Percentiles rank a stretch among this genome's conserved stretches.
phyloP scores from a whole-genome alignment of 2,888 invertebrate species.

The Nephrotoma flavescens region DNA sequence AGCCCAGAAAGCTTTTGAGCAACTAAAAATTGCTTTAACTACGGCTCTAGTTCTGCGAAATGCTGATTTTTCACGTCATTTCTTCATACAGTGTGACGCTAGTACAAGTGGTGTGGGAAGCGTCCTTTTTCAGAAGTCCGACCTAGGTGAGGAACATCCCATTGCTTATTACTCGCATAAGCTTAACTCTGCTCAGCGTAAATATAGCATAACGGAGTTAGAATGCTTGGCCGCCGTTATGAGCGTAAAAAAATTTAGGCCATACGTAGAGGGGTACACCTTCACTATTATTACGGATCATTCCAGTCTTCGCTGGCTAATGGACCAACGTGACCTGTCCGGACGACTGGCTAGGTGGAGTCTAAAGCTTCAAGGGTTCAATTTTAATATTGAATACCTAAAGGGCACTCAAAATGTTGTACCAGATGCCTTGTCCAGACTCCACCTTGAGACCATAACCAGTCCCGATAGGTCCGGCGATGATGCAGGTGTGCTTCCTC shows the following conservation, averaged over 20 bases:
- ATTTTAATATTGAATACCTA: not conserved
- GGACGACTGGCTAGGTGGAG: too few species aligned
- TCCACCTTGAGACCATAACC: not conserved
- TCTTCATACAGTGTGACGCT: not conserved
- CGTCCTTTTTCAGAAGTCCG: not conserved
- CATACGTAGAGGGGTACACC: not conserved
- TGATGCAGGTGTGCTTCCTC: not conserved
- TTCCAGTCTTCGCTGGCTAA: not conserved
- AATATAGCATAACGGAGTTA: not conserved
- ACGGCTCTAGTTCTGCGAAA: not conserved
- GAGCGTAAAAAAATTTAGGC: not conserved
- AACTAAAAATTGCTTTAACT: not conserved
- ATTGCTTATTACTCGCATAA: not conserved
- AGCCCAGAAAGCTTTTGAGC: conserved; percentile 5
- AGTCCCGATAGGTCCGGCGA: not conserved
- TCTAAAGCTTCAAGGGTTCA: not conserved
- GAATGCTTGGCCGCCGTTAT: not conserved
- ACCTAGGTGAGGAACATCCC: not conserved
- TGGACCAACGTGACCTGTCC: not conserved
- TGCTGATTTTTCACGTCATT: not conserved
- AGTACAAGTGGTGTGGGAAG: not conserved
- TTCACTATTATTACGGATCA: not conserved
- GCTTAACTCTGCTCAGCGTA: not conserved
- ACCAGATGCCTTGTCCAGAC: not conserved
- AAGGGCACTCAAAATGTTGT: not conserved